Conservation (phyloP, 2,797 vertebrate species). For the Ceryle rudis region DNA sequence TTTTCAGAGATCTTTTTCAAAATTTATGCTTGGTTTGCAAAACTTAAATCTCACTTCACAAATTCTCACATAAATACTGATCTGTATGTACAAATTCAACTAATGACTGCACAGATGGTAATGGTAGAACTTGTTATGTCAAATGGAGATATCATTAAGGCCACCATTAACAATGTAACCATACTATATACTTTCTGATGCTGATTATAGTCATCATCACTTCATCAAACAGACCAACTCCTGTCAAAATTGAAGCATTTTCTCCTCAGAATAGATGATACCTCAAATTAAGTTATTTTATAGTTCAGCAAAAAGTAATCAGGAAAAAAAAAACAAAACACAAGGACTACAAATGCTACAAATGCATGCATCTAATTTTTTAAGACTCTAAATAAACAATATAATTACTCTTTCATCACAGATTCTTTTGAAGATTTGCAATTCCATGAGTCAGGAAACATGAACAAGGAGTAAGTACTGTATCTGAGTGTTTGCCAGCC, state of each 20-base stretch:
- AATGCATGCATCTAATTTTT: not conserved
- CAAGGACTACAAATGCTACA: not conserved
- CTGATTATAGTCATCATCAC: not conserved
- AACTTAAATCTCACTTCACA: not conserved
- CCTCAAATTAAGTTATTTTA: not conserved
- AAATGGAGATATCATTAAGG: not conserved
- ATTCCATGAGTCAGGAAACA: not conserved
- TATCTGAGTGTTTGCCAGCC: not conserved
- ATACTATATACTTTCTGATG: not conserved
- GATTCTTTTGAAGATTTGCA: constrained; percentile 44
- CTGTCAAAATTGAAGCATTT: not conserved
- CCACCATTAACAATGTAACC: not conserved
- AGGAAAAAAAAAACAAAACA: not conserved
- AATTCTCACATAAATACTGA: not conserved
- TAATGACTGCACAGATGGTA: not conserved
- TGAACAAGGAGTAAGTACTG: constrained; percentile 73
- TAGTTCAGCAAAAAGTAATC: not conserved
- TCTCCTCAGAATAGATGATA: not conserved
- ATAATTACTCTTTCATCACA: constrained; percentile 35
- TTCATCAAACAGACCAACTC: not conserved
- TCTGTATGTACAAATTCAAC: not conserved
- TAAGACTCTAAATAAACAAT: not conserved
- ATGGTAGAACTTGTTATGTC: not conserved
- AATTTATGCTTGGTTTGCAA: not conserved
- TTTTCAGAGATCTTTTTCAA: not conserved